phyloP scores from a whole-genome alignment of 2,888 invertebrate genomes.

The Morpho achilles region DNA sequence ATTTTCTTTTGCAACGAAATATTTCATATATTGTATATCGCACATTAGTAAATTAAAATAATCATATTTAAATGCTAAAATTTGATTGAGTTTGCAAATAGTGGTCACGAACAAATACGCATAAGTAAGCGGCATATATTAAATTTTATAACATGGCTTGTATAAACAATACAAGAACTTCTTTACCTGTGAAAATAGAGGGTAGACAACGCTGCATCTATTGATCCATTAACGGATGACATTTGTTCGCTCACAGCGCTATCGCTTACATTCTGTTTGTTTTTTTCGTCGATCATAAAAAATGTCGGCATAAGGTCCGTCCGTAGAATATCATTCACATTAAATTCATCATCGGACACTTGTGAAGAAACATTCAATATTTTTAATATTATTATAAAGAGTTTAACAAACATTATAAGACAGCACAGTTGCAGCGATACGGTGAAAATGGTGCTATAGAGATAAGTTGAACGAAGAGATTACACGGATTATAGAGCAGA shows the following conservation, averaged over 20 bases:
- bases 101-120: too few relatives aligned
- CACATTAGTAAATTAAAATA: too few relatives aligned
- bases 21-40: too few relatives aligned
- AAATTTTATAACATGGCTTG: too few relatives aligned
- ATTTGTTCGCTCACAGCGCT: conserved; percentile 29
- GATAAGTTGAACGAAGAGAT: conserved; percentile 31
- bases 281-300: conserved; percentile 67
- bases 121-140: too few relatives aligned
- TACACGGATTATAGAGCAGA: conserved; percentile 67
- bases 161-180: background rate
- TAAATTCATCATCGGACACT: conserved; percentile 57
- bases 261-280: conserved; percentile 29
- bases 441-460: conserved; percentile 7
- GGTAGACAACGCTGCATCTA: conserved; percentile 81
- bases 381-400: conserved; percentile 17
- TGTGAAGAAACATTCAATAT: conserved; percentile 26
- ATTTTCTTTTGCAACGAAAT: too few relatives aligned
- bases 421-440: background rate
- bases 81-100: too few relatives aligned
- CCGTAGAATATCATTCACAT: conserved; percentile 84
- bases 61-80: too few relatives aligned
- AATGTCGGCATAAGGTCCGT: conserved; percentile 85
- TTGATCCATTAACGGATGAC: conserved; percentile 76
- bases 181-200: conserved; percentile 84
- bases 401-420: conserved; percentile 10